Evolutionary conservation across 2,797 vertebrate species (phyloP).

Genomic region (Toxotes lorentzi): DNA sequence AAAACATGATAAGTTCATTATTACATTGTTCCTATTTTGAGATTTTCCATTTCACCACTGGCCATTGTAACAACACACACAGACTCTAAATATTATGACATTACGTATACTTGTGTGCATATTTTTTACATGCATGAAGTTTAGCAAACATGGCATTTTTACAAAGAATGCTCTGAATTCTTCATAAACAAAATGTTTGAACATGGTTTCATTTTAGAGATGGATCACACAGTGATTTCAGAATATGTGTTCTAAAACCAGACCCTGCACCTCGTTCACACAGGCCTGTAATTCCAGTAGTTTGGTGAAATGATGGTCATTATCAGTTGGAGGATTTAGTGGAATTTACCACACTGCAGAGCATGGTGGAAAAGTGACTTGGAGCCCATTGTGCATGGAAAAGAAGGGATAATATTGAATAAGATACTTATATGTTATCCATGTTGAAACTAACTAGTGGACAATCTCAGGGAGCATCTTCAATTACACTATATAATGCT

Average conservation of each 20-base stretch:
- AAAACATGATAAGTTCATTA: neutral
- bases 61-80: neutral
- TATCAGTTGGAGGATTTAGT: conserved; percentile 8
- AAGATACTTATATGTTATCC: neutral
- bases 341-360: neutral
- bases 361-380: neutral
- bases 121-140: too few species aligned
- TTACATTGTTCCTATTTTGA: too few species aligned
- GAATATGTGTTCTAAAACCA: too few species aligned
- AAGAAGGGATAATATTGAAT: neutral
- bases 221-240: too few species aligned
- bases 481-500: neutral
- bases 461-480: conserved; percentile 3
- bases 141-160: neutral
- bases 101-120: neutral
- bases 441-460: neutral
- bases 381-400: neutral
- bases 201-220: neutral
- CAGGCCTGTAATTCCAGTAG: neutral
- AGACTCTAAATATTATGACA: too few species aligned
- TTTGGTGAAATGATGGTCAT: conserved; percentile 9
- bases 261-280: too few species aligned
- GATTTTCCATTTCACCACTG: neutral
- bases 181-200: neutral
- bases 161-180: neutral